These are phyloP conservation scores for Nematostella vectensis DNA, from an alignment of 92 coral and sea anemone species.

Conservation along the genomic window DNA sequence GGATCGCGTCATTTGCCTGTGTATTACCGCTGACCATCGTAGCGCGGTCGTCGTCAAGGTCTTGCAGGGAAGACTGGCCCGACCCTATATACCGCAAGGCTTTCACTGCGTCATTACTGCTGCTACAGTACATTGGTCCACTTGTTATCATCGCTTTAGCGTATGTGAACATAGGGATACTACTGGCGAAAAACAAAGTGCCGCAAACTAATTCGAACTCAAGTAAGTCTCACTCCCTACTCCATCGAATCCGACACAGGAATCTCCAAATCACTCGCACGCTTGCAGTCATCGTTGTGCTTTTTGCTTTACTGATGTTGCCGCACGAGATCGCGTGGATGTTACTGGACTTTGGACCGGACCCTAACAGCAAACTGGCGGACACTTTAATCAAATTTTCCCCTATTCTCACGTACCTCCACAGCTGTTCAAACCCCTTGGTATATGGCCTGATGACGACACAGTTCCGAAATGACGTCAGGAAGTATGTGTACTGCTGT, in stretches of 20 bases:
- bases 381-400: conserved; percentile 27
- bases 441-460: conserved; percentile 47
- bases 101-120: conserved; percentile 61
- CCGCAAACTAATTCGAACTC: conserved; percentile 7
- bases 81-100: conserved; percentile 22
- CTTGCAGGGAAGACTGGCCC: conserved; percentile 75
- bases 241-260: conserved; percentile 14
- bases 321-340: conserved; percentile 67
- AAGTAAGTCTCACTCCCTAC: conserved; percentile 5
- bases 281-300: conserved; percentile 36
- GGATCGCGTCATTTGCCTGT: conserved; percentile 46
- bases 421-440: conserved; percentile 59
- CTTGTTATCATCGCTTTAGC: conserved; percentile 48
- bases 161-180: conserved; percentile 50
- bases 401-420: conserved; percentile 47
- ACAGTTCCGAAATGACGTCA: conserved; percentile 26
- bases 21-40: conserved; percentile 55
- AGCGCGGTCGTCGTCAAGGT: conserved; percentile 24
- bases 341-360: conserved; percentile 48
- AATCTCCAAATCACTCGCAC: conserved; percentile 31
- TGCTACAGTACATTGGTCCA: conserved; percentile 78
- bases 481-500: conserved; percentile 16
- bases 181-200: conserved; percentile 13
- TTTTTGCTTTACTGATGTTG: conserved; percentile 50
- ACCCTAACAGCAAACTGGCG: conserved; percentile 16